These are phyloP conservation scores for Buphagus erythrorhynchus DNA, from an alignment of 2,797 vertebrate genomes.

Conservation along the genomic window DNA sequence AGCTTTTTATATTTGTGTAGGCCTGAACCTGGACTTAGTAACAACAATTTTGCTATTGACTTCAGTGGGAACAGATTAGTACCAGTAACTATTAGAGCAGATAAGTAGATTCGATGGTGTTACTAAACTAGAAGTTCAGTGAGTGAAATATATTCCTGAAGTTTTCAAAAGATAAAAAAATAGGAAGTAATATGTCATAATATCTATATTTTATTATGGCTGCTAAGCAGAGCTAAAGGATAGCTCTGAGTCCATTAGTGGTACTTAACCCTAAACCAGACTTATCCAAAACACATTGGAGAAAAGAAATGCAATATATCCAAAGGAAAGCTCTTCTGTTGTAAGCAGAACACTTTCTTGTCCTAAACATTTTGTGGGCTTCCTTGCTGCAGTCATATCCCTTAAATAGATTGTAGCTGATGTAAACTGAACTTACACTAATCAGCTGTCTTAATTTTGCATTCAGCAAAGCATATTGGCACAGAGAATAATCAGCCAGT, in stretches of 20 bases:
- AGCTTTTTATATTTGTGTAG: background rate
- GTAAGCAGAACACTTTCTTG: background rate
- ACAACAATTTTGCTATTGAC: background rate
- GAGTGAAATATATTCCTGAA: background rate
- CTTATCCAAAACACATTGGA: background rate
- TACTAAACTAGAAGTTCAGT: background rate
- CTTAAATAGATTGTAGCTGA: background rate
- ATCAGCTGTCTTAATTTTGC: background rate
- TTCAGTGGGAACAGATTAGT: background rate
- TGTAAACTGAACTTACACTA: background rate
- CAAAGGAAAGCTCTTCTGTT: background rate
- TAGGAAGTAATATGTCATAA: background rate
- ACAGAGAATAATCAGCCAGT: background rate
- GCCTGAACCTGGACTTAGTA: background rate
- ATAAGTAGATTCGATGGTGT: background rate
- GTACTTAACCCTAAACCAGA: background rate
- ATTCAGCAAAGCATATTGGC: background rate
- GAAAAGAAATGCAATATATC: background rate
- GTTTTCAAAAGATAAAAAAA: background rate
- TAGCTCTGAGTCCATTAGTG: background rate
- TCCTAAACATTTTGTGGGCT: background rate
- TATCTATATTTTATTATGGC: accelerated
- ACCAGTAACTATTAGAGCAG: background rate
- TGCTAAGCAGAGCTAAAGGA: background rate
- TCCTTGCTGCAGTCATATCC: background rate